Percentiles rank a stretch among this genome's conserved stretches.
These are phyloP conservation scores for Takifugu rubripes DNA, from an alignment of 2,797 vertebrate genomes.

Conservation along the genomic window DNA sequence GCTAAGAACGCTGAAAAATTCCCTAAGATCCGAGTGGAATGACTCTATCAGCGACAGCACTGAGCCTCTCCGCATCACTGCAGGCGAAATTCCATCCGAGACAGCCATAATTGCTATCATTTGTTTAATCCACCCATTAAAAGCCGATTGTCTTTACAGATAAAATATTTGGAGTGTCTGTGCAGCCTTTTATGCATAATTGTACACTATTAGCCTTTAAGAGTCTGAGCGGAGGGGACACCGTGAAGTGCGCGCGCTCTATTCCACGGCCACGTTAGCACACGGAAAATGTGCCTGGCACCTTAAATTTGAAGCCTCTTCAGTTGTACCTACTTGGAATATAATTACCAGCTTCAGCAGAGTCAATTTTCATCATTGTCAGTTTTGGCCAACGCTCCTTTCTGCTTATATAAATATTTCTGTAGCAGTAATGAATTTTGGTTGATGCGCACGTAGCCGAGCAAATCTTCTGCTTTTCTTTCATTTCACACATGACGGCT, in stretches of 20 bases:
- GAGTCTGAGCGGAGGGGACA: constrained; percentile 1
- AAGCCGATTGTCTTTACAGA: constrained; percentile 27
- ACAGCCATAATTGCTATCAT: constrained; percentile 16
- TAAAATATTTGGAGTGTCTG: constrained; percentile 7
- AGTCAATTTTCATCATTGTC: constrained; percentile 4
- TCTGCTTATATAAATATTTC: constrained; percentile 9
- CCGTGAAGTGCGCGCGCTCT: no score
- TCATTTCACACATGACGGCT: not conserved
- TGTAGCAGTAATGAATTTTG: not conserved
- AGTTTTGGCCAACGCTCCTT: constrained; percentile 10
- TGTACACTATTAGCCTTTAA: constrained; percentile 1
- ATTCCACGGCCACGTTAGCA: no score
- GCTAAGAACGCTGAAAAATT: no score
- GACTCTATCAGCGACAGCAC: no score
- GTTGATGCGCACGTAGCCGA: not conserved
- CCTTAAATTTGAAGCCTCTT: constrained; percentile 16
- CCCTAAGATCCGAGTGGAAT: no score
- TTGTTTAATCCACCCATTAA: constrained; percentile 24
- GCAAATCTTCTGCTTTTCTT: not conserved
- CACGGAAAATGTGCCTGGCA: no score
- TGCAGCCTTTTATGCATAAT: not conserved
- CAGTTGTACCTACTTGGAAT: not conserved
- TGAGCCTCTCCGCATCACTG: no score
- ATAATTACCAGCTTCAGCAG: constrained; percentile 9
- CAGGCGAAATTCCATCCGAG: no score